Evolutionary conservation across 1,140 invertebrate genomes (phyloP), one percentile per base, ranked within the genome.

Genomic region (Pogonus chalceus): DNA sequence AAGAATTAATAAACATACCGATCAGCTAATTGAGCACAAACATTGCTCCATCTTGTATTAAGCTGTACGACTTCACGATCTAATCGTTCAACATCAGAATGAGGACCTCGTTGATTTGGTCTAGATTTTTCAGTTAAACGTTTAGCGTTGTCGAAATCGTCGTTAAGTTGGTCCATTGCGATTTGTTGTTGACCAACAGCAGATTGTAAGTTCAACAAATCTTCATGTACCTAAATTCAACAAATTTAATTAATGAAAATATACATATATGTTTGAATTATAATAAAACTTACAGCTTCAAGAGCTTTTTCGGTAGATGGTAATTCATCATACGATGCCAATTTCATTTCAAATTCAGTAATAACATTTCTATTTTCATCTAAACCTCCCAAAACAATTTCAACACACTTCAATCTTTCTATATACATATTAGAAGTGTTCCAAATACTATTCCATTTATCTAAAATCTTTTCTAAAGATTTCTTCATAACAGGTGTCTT

Each of bases 381-480:
- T 52, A 98, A 74, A 18, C 89, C 88, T 52, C 82, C 84, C 18
- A 98, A 74, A 2, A 96, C 83, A 23, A 89, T 85, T 67, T 98
- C 94, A 0, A 96, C 81, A 60, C 87, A 87, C 72, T 97, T 98
- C 56, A 98, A 76, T 60, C 84, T 80, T 68, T 96, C 92, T 23
- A 92, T 84, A 65, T 95, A 96, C 20, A 94, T 72, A 64, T 86
- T 84, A 35, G 88, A 92, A 51, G 87, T 74, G 52, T 85, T 85
- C 81, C 90, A 91, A 54, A 96, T 76, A 56, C 86, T 81, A 65
- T 95, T 92, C 94, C 93, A 97, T 61, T 93, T 90, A 60, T 86
- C 84, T 63, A 88, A 82, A 0, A 96, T 79, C 56, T 85, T 85
- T 65, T 96, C 90, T 52, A 92, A 77, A 62, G 85, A 90, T 67